Base-by-base conservation (phyloP, 2,113 vertebrate genomes). In the Gobio gobio region DNA sequence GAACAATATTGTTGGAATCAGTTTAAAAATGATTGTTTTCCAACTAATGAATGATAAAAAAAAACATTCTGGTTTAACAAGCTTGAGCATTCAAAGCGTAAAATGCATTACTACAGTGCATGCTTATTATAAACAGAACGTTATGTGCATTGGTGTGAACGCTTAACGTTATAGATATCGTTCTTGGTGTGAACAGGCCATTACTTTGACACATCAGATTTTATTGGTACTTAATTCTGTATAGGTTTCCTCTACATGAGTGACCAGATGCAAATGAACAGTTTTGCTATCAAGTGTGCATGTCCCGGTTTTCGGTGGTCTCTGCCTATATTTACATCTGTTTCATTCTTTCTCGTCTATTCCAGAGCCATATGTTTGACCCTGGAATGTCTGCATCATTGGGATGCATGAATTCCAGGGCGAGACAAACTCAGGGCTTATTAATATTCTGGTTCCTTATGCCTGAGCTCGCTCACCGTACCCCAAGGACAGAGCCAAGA, bases 351-450 rank as follows among this genome's bases (percentile, higher is more conserved):
- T 70, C 26, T 58, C 18, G 5, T 54, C 29, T 12, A 36, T 82
- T 56, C 20, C 63, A 70, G 22, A 56, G 47, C 22, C 49, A 26
- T 72, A 2, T 43, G 66, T 72, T 83, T 72, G 51, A 72, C 80
- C 66, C 49, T 83, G 66, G 33, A n/a, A 83, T 24, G 13, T 43
- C 64, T 72, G 66, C 66, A 40, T 72, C 29, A 40, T 83, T 58
- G 66, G 64, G 49, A 72, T 83, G 64, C 64, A 58, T 83, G 80
- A 58, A 83, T 72, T 83, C 49, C 64, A 72, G 29, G 10, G 12
- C 1, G 2, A 16, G 66, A 40, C 49, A 83, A 72, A 83, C 66
- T 58, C 66, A 58, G 33, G 80, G 80, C 47, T 82, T 54, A 24
- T 83, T 83, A 43, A 72, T 72, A 83, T 83, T 72, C 80, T 10